These are phyloP conservation scores for Zaprionus capensis DNA, from an alignment of 1,140 invertebrate species.

Conservation along the genomic window DNA sequence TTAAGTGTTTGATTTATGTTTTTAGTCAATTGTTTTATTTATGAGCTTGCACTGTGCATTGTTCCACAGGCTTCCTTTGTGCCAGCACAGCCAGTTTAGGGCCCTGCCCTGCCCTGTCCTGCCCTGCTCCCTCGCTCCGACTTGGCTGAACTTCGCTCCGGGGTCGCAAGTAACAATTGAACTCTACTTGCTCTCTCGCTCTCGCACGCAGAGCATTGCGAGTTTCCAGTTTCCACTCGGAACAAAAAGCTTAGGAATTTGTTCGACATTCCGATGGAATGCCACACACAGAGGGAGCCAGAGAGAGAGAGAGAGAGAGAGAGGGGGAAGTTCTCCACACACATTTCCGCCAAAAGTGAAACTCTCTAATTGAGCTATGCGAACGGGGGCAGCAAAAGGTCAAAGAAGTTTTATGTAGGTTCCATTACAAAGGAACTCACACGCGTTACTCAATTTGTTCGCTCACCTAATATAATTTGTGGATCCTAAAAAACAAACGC, in stretches of 20 bases:
- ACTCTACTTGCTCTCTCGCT: conserved; percentile 31
- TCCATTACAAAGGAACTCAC: conserved; percentile 12
- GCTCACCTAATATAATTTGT: conserved; percentile 2
- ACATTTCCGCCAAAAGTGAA: conserved; percentile 19
- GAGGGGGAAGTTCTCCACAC: background rate
- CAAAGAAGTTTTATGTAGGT: conserved; percentile 1
- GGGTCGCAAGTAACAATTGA: conserved; percentile 49
- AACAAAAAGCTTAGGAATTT: conserved; percentile 36
- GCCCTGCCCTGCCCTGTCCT: background rate
- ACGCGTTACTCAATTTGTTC: conserved; percentile 3
- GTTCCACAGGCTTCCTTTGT: conserved; percentile 39
- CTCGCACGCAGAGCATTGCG: conserved; percentile 10
- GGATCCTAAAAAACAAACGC: background rate
- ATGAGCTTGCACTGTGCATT: conserved; percentile 58
- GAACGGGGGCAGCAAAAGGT: background rate
- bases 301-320: background rate
- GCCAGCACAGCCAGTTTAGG: conserved; percentile 30
- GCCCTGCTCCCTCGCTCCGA: background rate
- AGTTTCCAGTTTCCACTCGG: conserved; percentile 3
- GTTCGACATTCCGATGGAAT: conserved; percentile 20
- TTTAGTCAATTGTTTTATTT: conserved; percentile 82
- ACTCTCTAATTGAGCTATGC: conserved; percentile 32
- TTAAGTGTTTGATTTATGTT: conserved; percentile 82
- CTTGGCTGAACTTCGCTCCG: conserved; percentile 29
- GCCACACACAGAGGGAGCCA: background rate